Percentiles rank a stretch among this genome's conserved stretches.
Conservation (phyloP, 2,113 vertebrate genomes). For the Platysternon megacephalum region DNA sequence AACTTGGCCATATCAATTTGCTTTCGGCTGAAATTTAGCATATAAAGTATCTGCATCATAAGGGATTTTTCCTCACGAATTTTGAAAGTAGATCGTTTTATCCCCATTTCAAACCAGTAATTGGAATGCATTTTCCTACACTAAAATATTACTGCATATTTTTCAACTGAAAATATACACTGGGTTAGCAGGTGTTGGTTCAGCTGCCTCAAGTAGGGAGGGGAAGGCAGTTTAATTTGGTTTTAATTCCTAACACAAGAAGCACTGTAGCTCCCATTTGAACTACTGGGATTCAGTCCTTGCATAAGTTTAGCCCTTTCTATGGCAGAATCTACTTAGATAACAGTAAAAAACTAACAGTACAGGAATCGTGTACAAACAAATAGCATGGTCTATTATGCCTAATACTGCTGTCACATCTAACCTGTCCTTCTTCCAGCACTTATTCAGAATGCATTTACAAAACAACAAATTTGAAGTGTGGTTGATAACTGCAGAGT, state of each 20-base stretch:
- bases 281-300: not conserved
- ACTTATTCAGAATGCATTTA: not conserved
- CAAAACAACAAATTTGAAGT: rapidly evolving
- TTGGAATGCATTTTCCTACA: not conserved
- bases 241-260: not conserved
- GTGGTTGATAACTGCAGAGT: not conserved
- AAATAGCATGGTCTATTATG: rapidly evolving
- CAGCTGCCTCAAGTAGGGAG: not conserved
- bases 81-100: not conserved
- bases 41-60: not conserved
- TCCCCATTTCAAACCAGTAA: not conserved
- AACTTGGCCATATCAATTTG: not conserved
- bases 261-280: not conserved
- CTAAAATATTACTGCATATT: not conserved
- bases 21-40: not conserved
- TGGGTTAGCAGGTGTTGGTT: not conserved
- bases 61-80: not conserved
- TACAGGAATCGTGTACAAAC: rapidly evolving
- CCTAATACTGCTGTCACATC: not conserved
- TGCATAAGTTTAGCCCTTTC: not conserved
- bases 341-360: not conserved
- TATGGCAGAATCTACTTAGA: not conserved
- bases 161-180: not conserved
- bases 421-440: not conserved
- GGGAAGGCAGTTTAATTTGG: not conserved